Evolutionary conservation across 2,797 vertebrate species (phyloP).

Genomic region (Erpetoichthys calabaricus): DNA sequence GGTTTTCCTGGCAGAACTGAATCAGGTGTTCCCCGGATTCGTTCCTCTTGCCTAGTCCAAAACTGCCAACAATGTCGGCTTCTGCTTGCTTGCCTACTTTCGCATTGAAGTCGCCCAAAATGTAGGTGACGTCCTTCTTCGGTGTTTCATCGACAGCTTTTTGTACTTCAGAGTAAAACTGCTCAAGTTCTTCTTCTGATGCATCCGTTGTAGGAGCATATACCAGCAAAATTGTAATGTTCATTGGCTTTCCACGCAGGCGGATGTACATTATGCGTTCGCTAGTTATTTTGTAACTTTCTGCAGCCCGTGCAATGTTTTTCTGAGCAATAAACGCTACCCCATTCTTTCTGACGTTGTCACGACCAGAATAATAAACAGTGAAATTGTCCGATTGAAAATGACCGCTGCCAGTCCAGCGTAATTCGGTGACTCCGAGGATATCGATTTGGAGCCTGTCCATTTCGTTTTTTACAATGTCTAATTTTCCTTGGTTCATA

Average conservation of each 20-base stretch:
- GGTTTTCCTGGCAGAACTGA: background rate
- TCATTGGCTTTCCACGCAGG: background rate
- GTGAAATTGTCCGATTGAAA: slow-evolving; percentile 1
- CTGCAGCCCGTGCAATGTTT: background rate
- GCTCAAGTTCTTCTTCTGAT: background rate
- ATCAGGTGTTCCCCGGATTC: background rate
- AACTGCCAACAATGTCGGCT: background rate
- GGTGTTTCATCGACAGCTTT: background rate
- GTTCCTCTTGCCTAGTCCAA: background rate
- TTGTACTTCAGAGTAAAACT: background rate
- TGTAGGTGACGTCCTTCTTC: background rate
- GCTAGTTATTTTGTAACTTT: background rate
- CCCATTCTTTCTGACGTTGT: background rate
- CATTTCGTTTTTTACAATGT: background rate
- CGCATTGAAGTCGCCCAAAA: background rate
- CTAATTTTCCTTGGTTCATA: slow-evolving; percentile 1
- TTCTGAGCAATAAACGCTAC: background rate
- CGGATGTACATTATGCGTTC: background rate
- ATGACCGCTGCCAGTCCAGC: background rate
- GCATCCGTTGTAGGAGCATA: slow-evolving; percentile 1
- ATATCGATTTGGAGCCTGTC: background rate
- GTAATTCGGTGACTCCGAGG: background rate
- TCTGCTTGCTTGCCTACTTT: background rate
- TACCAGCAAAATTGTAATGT: background rate
- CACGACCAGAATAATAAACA: background rate